Evolutionary conservation across 2,797 vertebrate species (phyloP).

Genomic region (Sebastes kiyomatsui): DNA sequence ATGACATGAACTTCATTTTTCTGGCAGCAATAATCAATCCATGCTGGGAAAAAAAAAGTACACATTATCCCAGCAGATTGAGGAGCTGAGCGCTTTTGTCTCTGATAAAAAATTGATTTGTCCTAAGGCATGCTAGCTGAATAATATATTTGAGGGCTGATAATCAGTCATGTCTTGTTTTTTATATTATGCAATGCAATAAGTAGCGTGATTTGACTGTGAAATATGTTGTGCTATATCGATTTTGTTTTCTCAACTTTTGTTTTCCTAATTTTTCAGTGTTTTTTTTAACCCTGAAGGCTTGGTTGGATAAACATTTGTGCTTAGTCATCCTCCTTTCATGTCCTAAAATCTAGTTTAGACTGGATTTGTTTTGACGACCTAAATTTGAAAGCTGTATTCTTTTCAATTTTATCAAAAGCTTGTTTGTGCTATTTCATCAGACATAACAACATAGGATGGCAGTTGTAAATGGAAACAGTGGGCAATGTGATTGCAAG

Average conservation of each 20-base stretch:
- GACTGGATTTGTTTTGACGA: background rate
- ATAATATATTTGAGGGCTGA: conserved; percentile 7
- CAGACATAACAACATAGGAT: background rate
- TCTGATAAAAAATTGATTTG: conserved; percentile 16
- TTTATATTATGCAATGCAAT: background rate
- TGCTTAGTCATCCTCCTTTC: conserved; percentile 5
- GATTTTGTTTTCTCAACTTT: background rate
- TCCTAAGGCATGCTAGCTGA: background rate
- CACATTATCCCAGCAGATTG: conserved; percentile 2
- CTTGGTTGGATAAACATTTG: background rate
- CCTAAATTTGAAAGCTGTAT: background rate
- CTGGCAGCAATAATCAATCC: conserved; percentile 22
- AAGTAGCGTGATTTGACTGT: background rate
- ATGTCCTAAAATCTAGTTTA: background rate
- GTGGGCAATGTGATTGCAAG: background rate
- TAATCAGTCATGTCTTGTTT: conserved; percentile 20
- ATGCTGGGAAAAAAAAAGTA: background rate
- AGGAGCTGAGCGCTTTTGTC: background rate
- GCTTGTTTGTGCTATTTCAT: background rate
- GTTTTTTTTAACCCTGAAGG: background rate
- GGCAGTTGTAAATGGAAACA: background rate
- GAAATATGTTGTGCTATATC: background rate
- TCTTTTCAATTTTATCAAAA: background rate
- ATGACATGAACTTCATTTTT: conserved; percentile 31
- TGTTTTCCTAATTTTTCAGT: background rate